phyloP scores from a whole-genome alignment of 2,113 vertebrate species.

The Notothenia rossii region DNA sequence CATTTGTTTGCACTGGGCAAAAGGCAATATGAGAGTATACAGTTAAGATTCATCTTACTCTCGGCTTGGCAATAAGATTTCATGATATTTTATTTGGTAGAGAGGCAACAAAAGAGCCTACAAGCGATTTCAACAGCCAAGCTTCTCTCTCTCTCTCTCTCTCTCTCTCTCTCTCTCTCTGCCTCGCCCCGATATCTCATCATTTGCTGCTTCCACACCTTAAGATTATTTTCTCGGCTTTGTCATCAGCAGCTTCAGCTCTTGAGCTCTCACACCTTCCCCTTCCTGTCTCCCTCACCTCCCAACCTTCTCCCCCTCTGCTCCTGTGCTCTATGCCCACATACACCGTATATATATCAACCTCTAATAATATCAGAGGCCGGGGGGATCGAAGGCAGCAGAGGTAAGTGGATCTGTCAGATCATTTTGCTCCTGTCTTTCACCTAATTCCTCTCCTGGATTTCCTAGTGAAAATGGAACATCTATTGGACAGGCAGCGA shows the following conservation, averaged over 20 bases:
- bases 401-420: constrained; percentile 77
- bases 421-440: constrained; percentile 69
- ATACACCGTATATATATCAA: constrained; percentile 43
- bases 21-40: constrained; percentile 39
- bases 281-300: background rate
- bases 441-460: constrained; percentile 56
- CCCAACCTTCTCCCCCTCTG: constrained; percentile 8
- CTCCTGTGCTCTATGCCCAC: background rate
- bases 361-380: constrained; percentile 66
- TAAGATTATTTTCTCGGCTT: constrained; percentile 53
- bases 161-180: background rate
- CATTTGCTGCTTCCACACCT: constrained; percentile 56
- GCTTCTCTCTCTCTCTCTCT: background rate
- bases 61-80: constrained; percentile 24
- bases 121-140: constrained; percentile 38
- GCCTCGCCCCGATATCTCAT: constrained; percentile 38
- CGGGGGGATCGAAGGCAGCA: constrained; percentile 50
- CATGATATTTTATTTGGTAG: constrained; percentile 41
- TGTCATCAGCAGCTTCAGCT: constrained; percentile 43
- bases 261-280: constrained; percentile 31
- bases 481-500: constrained; percentile 37
- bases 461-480: constrained; percentile 57
- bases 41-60: constrained; percentile 36
- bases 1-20: constrained; percentile 27
- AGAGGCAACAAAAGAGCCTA: constrained; percentile 43